Evolutionary conservation across 2,797 vertebrate genomes (phyloP).

Genomic region (Margarornis squamiger): DNA sequence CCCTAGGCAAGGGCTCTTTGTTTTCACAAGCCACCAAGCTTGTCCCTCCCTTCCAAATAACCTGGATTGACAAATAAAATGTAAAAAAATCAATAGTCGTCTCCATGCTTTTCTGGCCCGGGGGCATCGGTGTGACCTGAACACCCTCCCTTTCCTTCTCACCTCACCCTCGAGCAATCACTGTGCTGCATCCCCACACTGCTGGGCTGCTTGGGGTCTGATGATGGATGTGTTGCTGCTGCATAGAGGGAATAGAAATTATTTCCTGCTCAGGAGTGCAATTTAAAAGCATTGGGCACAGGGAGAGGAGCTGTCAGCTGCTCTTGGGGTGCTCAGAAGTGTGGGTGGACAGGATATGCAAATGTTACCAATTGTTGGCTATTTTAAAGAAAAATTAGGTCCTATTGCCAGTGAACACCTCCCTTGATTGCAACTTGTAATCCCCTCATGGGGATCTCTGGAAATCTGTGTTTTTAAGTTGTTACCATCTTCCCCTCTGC

Average conservation of each 20-base stretch:
- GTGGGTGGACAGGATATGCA: neutral
- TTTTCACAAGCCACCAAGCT: slow-evolving; percentile 36
- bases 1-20: slow-evolving; percentile 47
- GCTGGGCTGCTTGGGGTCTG: neutral
- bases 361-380: fast-evolving
- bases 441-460: neutral
- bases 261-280: neutral
- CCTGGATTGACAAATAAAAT: slow-evolving; percentile 52
- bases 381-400: neutral
- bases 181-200: neutral
- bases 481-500: neutral
- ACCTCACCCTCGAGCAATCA: neutral
- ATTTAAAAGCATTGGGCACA: neutral
- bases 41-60: slow-evolving; percentile 34
- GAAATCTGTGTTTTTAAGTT: neutral
- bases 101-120: slow-evolving; percentile 25
- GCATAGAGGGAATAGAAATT: neutral
- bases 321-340: neutral
- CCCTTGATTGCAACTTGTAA: neutral
- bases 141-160: neutral
- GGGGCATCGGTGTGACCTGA: neutral
- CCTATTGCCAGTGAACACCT: neutral
- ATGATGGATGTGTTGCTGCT: neutral
- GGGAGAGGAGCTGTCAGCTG: neutral
- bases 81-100: slow-evolving; percentile 19